Base-by-base conservation (phyloP, 2,888 invertebrate genomes). In the Agonopterix arenella region DNA sequence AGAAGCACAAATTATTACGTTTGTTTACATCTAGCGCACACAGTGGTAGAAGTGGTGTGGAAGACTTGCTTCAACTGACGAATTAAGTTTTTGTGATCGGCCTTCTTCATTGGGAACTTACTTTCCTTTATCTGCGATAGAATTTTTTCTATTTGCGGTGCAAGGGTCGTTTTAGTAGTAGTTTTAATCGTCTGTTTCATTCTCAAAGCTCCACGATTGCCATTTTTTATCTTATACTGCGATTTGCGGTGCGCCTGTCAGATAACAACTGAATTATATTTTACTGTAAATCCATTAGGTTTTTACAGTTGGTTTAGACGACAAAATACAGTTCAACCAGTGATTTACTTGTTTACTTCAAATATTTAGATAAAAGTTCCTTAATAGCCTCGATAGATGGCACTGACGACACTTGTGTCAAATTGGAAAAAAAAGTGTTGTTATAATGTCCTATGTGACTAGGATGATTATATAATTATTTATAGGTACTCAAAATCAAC, bases 101-200 rank as follows among this genome's bases (percentile, higher is more conserved):
- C 13, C 37, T 44, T 44, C 10, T 48, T 48, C 37, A 44, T 5
- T 4, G 11, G n/a, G 10, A 44, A 42, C 36, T 43, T 48, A n/a
- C 37, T 36, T 13, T 48, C 37, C 13, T 48, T 4, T 7, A 48
- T 42, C n/a, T 48, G 48, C 2, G 48, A 13, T 11, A 48, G 10
- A n/a, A 48, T 36, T 11, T 48, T 37, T 16, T 37, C 43, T 37
- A 48, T 48, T 36, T 48, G 44, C 5, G 48, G 43, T 37, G 48
- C 48, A 43, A 48, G 7, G 11, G 48, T 48, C 40, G 40, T 3
- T 37, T 37, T 37, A 8, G 8, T 37, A 8, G 8, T 37, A 37
- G 13, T 13, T 28, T 28, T 28, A 28, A 28, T 28, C 28, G 28
- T 28, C 28, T 28, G 28, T 28, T 28, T 5, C 4, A 4, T 28